Conservation (phyloP, 2,797 vertebrate species). For the Adelosebastes latens region DNA sequence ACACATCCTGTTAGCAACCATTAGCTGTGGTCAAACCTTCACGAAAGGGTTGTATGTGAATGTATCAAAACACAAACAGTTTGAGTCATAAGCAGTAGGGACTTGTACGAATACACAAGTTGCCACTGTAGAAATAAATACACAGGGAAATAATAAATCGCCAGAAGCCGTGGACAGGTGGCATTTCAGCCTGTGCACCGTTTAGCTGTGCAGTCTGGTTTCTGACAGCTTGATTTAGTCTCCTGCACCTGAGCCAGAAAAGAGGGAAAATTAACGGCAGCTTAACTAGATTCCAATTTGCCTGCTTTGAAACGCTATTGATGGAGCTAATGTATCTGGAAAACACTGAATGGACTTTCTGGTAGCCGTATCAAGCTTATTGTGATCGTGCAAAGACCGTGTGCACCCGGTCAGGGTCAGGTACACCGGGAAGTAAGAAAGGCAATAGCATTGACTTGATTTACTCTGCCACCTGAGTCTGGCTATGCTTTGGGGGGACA, state of each 20-base stretch:
- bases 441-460: conserved; percentile 36
- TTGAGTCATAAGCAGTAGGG: conserved; percentile 25
- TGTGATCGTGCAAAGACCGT: conserved; percentile 22
- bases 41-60: neutral
- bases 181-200: conserved; percentile 77
- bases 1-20: conserved; percentile 25
- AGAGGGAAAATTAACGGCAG: conserved; percentile 58
- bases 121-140: conserved; percentile 72
- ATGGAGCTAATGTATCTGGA: conserved; percentile 53
- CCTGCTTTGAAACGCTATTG: conserved; percentile 66
- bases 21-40: conserved; percentile 24
- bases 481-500: conserved; percentile 31
- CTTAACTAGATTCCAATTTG: conserved; percentile 66
- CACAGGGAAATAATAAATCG: conserved; percentile 70
- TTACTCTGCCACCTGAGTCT: conserved; percentile 38
- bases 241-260: conserved; percentile 68
- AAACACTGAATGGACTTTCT: conserved; percentile 41
- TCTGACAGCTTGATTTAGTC: conserved; percentile 82
- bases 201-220: conserved; percentile 78
- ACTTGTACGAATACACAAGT: conserved; percentile 60
- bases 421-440: conserved; percentile 12
- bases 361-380: conserved; percentile 19
- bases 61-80: conserved; percentile 18
- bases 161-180: conserved; percentile 77
- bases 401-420: conserved; percentile 24